Evolutionary conservation across 2,797 vertebrate genomes (phyloP).

Genomic region (Acridotheres tristis): DNA sequence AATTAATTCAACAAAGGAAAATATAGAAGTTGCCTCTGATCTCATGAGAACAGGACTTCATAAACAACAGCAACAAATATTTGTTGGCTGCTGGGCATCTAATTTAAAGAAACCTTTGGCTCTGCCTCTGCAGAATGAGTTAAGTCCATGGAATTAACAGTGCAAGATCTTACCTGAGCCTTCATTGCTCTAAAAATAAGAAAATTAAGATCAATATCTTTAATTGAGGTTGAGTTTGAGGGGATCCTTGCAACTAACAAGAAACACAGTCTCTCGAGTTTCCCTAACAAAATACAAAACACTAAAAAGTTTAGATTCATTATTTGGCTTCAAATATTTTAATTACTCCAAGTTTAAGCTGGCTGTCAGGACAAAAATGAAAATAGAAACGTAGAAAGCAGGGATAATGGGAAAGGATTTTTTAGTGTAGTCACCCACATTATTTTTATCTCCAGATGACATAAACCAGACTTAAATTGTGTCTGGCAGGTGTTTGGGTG

Average conservation of each 20-base stretch:
- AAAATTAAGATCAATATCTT: not conserved
- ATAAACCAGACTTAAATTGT: not conserved
- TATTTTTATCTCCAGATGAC: not conserved
- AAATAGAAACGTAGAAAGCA: fast-evolving
- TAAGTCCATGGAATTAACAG: not conserved
- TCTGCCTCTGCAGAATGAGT: not conserved
- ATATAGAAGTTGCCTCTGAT: not conserved
- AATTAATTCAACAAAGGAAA: not conserved
- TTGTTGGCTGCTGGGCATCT: not conserved
- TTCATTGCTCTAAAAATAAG: not conserved
- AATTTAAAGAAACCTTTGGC: not conserved
- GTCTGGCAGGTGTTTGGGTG: not conserved
- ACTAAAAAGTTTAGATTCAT: not conserved
- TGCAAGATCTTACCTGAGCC: not conserved
- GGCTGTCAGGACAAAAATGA: not conserved
- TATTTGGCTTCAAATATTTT: not conserved
- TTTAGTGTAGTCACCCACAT: no score
- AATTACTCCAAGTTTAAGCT: not conserved
- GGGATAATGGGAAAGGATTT: not conserved
- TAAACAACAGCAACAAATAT: not conserved
- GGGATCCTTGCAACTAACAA: not conserved
- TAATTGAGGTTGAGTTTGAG: not conserved
- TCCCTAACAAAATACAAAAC: not conserved
- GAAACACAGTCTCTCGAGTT: not conserved
- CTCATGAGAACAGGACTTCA: not conserved